These are phyloP conservation scores for Copidosoma floridanum DNA, from an alignment of 1,140 invertebrate genomes.

Conservation along the genomic window DNA sequence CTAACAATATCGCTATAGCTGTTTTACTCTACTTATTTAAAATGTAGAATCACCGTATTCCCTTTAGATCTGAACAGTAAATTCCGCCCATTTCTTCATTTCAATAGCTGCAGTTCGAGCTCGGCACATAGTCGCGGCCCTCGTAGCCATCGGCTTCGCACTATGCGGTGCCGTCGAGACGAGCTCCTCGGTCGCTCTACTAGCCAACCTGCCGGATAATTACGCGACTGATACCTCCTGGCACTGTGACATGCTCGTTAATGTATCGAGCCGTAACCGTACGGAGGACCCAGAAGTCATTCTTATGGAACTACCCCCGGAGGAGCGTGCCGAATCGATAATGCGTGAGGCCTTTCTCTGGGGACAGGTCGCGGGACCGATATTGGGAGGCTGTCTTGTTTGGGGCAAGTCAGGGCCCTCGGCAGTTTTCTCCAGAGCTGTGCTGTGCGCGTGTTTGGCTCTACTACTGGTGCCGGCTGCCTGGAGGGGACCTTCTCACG, in stretches of 20 bases:
- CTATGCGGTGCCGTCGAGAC: constrained; percentile 61
- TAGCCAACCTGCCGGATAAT: constrained; percentile 56
- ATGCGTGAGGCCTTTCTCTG: constrained; percentile 61
- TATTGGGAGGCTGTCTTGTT: constrained; percentile 59
- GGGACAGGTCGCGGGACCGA: constrained; percentile 60
- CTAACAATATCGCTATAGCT: no score
- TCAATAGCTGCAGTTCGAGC: constrained; percentile 56
- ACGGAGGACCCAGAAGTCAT: constrained; percentile 52
- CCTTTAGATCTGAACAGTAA: no score
- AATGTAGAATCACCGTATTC: no score
- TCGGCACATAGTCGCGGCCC: constrained; percentile 55
- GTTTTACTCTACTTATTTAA: no score
- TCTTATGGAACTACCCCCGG: constrained; percentile 54
- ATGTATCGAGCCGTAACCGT: constrained; percentile 49
- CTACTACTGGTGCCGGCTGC: constrained; percentile 60
- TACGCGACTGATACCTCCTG: constrained; percentile 54
- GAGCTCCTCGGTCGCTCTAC: constrained; percentile 58
- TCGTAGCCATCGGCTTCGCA: constrained; percentile 59
- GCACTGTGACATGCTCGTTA: constrained; percentile 53
- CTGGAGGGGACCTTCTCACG: constrained; percentile 61
- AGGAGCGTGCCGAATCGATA: constrained; percentile 58
- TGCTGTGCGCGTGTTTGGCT: constrained; percentile 58
- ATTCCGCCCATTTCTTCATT: no score
- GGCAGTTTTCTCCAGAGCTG: constrained; percentile 58
- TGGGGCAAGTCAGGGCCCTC: constrained; percentile 60